phyloP scores from a whole-genome alignment of 2,888 invertebrate species.

The Philonicus albiceps region DNA sequence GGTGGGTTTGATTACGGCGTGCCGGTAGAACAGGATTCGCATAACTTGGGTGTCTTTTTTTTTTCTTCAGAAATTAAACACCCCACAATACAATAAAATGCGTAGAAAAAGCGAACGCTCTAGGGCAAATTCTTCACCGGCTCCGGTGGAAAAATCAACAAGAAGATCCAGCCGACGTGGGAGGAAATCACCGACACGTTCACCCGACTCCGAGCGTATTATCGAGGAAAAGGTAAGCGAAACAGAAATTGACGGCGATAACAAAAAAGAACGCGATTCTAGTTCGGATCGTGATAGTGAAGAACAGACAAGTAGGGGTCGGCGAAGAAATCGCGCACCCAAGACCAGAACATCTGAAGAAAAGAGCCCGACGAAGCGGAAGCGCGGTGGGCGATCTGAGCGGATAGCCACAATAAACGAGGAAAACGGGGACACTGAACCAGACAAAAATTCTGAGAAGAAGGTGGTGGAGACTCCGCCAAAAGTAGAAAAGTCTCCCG shows the following conservation, averaged over 20 bases:
- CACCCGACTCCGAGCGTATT: conserved; percentile 57
- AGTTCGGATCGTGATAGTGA: conserved; percentile 48
- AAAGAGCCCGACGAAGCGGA: conserved; percentile 8
- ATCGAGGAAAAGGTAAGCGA: conserved; percentile 52
- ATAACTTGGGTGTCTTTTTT: neutral
- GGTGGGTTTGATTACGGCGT: neutral
- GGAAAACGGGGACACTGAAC: conserved; percentile 65
- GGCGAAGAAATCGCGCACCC: conserved; percentile 28
- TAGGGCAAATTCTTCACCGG: conserved; percentile 73
- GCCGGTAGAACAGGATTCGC: neutral
- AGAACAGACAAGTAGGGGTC: conserved; percentile 31
- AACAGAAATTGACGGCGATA: conserved; percentile 47
- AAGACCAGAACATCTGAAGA: neutral
- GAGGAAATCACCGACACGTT: conserved; percentile 63
- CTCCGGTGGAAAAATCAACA: conserved; percentile 61
- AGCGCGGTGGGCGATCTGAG: neutral
- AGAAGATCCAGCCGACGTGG: conserved; percentile 64
- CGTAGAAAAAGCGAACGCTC: conserved; percentile 78
- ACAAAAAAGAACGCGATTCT: conserved; percentile 47
- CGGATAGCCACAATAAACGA: conserved; percentile 63
- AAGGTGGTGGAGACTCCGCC: conserved; percentile 48
- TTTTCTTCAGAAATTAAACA: neutral
- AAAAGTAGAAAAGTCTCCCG: neutral
- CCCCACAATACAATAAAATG: conserved; percentile 64
- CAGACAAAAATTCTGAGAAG: conserved; percentile 35